Base-by-base conservation (phyloP, 2,888 invertebrate genomes). In the Dinocampus coccinellae region DNA sequence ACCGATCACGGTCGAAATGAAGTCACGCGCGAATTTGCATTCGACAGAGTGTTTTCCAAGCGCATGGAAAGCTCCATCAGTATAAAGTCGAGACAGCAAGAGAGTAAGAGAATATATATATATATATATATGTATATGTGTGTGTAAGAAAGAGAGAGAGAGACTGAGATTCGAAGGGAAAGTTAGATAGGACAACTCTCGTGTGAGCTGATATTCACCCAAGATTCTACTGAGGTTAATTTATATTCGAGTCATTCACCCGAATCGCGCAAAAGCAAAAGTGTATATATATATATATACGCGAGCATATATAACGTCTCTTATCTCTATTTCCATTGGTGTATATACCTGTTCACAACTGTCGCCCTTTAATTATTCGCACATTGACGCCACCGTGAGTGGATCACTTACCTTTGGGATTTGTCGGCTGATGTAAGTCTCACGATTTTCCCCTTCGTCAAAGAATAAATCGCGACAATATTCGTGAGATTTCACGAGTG, bases 231-330 rank as follows among this genome's bases (percentile, higher is more conserved):
- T 11, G 75, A 70, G 69, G 73, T 76, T 79, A 80, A 83, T 84
- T 83, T 82, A 81, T 83, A 83, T 83, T 82, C 81, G 73, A 78
- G 74, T 75, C 79, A 78, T 76, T 75, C 75, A 72, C 70, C 71
- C 64, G 77, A 77, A 79, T 77, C 75, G 79, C 78, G 72, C 72
- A 61, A 64, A 74, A 74, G 63, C 39, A 70, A 63, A 26, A 61
- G 39, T 68, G 73, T 58, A 70, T 7, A 47, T 47, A 20, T 47
- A 16, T 20, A 47, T 47, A n/a, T 39, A 16, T 47, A 47, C 16
- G 1, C 16, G 20, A 16, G 34, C 52, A 60, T 33, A 60, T 22
- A 53, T 24, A 55, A 61, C 36, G 24, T 29, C 29, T 16, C 26
- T 39, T n/a, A n/a, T 7, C 20, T 4, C 47, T n/a, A 16, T 3